phyloP scores from a whole-genome alignment of 1,140 invertebrate species.

The Lordiphosa stackelbergi region DNA sequence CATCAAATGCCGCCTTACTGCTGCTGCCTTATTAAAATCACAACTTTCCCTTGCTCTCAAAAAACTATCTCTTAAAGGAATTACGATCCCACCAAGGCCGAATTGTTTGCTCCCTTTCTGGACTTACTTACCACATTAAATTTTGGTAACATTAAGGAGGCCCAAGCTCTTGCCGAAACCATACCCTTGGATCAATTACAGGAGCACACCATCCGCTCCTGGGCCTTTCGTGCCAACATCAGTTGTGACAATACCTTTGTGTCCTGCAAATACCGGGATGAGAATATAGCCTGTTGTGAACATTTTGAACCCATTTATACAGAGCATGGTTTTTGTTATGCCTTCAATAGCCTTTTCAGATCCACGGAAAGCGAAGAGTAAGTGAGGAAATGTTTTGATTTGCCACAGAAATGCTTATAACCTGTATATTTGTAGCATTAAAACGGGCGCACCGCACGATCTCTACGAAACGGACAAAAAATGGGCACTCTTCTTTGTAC shows the following conservation, averaged over 20 bases:
- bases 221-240: slow-evolving; percentile 55
- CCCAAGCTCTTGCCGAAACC: slow-evolving; percentile 31
- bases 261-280: slow-evolving; percentile 81
- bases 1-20: no score
- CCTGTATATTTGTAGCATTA: slow-evolving; percentile 26
- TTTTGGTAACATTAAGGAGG: slow-evolving; percentile 65
- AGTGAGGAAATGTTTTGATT: no score
- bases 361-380: slow-evolving; percentile 63
- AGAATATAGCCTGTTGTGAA: slow-evolving; percentile 80
- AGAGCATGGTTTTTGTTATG: slow-evolving; percentile 84
- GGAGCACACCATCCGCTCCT: slow-evolving; percentile 51
- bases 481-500: slow-evolving; percentile 70
- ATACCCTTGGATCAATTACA: slow-evolving; percentile 40
- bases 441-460: slow-evolving; percentile 62
- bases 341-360: slow-evolving; percentile 82
- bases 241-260: slow-evolving; percentile 58
- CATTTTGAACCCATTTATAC: slow-evolving; percentile 82
- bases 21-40: no score
- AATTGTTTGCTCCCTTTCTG: slow-evolving; percentile 62
- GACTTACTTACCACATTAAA: slow-evolving; percentile 69
- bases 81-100: slow-evolving; percentile 47
- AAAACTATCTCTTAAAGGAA: slow-evolving; percentile 24
- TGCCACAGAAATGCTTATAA: background rate
- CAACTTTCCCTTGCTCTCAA: background rate
- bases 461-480: slow-evolving; percentile 77